A percentile compares a stretch with the other conserved stretches of the same genome.
These are phyloP conservation scores for Thunnus thynnus DNA, from an alignment of 2,113 vertebrate species.

Conservation along the genomic window DNA sequence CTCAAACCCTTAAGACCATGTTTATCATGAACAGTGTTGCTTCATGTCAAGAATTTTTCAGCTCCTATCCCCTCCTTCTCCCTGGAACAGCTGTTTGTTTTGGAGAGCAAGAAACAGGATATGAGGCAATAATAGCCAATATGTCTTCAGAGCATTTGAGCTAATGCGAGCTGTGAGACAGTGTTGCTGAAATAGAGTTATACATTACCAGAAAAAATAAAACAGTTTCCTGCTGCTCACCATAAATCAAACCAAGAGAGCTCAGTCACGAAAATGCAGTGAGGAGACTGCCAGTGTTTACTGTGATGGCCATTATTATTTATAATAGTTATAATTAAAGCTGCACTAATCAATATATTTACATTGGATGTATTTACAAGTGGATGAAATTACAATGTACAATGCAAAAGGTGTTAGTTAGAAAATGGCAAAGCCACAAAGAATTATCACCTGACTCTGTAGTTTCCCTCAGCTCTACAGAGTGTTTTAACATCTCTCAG, in stretches of 20 bases:
- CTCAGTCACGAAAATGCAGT: not conserved
- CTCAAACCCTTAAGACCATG: not conserved
- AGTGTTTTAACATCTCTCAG: no score
- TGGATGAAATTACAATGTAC: not conserved
- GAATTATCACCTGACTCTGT: not conserved
- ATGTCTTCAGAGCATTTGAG: constrained; percentile 31
- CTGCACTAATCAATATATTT: constrained; percentile 15
- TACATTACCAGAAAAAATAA: not conserved
- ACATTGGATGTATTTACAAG: not conserved
- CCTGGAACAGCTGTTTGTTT: constrained; percentile 16
- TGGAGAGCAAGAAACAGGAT: constrained; percentile 34
- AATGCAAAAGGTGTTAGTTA: not conserved
- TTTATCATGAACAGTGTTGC: constrained; percentile 3
- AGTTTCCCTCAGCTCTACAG: not conserved
- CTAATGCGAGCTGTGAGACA: constrained; percentile 21
- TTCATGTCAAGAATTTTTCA: constrained; percentile 10
- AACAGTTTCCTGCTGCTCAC: not conserved
- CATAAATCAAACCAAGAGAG: not conserved
- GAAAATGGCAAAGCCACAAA: not conserved
- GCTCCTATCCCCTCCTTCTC: not conserved
- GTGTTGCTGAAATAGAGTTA: constrained; percentile 8
- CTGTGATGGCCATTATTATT: constrained; percentile 14
- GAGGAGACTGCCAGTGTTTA: not conserved
- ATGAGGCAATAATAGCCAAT: constrained; percentile 27
- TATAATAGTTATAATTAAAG: not conserved